Base-by-base conservation (phyloP, 2,113 vertebrate genomes). In the Oreochromis spilurus region DNA sequence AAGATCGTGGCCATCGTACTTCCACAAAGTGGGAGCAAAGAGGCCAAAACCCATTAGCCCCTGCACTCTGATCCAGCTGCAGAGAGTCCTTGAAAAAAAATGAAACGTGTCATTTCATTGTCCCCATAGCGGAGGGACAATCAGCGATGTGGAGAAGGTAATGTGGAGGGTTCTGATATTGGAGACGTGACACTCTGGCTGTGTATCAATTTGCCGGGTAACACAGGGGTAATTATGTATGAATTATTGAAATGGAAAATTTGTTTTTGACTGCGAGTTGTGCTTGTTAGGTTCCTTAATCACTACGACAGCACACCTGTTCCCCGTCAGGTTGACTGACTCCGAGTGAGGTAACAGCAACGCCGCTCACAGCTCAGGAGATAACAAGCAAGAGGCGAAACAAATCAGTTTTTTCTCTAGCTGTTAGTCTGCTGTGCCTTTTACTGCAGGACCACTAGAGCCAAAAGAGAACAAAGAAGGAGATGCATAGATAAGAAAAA, bases 231-330 rank as follows among this genome's bases (percentile, higher is more conserved):
- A 88, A 90, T 92, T 84, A 86, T 85, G 84, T 81, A 75, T 78
- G 14, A 90, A 89, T 91, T 88, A 89, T 75, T 79, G 81, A 89
- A 91, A 89, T 67, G 62, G 84, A 85, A 90, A 91, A 87, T 87
- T 53, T 81, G 81, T 91, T 90, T 89, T 89, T 84, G 87, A 82
- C 80, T 29, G 36, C 2, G 24, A 87, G 85, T 77, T 70, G 72
- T 82, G 87, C 86, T 88, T 86, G 83, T 93, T 93, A 84, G 80
- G 40, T 81, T 88, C 24, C 78, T 55, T 89, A 75, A 89, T 89
- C 79, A 77, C 38, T 81, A 82, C 57, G 60, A 58, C 48, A 53
- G 81, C 62, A 65, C 90, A 85, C 87, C 88, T 89, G 93, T 86
- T 92, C 79, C 36, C 57, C 6, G 53, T 82, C 80, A 84, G 60